Base-by-base conservation (phyloP, 2,797 vertebrate genomes). In the Betta splendens region DNA sequence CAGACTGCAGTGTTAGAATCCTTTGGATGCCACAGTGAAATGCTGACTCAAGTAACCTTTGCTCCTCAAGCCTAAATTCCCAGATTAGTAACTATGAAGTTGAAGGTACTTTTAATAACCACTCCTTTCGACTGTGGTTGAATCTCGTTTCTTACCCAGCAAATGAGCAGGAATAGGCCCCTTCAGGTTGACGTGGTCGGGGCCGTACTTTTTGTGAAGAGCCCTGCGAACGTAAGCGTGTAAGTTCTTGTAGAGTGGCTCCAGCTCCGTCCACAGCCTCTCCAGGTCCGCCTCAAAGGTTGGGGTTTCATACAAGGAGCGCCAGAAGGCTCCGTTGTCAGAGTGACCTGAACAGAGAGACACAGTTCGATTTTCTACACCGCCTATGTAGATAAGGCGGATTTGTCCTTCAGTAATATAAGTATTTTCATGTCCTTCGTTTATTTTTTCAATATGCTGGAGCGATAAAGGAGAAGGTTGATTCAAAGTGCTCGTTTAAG, bases 151-250 rank as follows among this genome's bases (percentile, higher is more conserved):
- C 95, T 90, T 83, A 98, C 98, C 98, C 22, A 99, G 87, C 60
- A 99, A 85, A 54, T 99, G 98, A 36, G 98, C 97, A 35, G 98
- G 97, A 49, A 99, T 98, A 38, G 98, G 96, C n/a, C 96, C 98
- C 73, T 87, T 92, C 42, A 95, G 89, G 85, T 95, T 96, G 75
- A 99, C 82, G 64, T 29, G 21, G 8, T 93, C 25, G 0, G 78
- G 0, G 1, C 97, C 98, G 0, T 98, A 98, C 12, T 91, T 94
- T 10, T 88, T 95, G 75, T 92, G 87, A 23, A 99, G 90, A 10
- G 88, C 92, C 9, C 96, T 92, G 61, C 97, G 95, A 16, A 98
- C 95, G 0, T 97, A 99, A 23, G 97, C 93, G 0, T 99, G 98
- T 1, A 99, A 81, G 46, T 96, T 94, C 65, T 91, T 90, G 86